Evolutionary conservation across 2,888 invertebrate genomes (phyloP).

Genomic region (Cerastis leucographa): DNA sequence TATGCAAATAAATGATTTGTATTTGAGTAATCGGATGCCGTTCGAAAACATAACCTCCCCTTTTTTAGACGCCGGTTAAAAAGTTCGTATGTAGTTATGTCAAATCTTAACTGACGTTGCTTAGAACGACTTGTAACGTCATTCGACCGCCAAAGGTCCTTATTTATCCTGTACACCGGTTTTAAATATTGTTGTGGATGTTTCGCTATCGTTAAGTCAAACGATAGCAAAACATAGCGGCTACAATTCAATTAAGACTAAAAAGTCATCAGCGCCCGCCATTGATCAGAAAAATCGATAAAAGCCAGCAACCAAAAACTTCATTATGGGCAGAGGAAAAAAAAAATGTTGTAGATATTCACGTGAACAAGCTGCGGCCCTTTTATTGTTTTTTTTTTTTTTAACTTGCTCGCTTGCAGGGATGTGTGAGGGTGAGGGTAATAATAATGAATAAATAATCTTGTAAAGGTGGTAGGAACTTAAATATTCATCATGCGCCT

Average conservation of each 20-base stretch:
- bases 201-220: too few species aligned
- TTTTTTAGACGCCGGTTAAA: too few species aligned
- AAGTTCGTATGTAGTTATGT: background rate
- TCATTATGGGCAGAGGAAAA: conserved; percentile 5
- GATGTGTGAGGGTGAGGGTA: background rate
- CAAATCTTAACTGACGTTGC: background rate
- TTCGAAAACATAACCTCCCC: too few species aligned
- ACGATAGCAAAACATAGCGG: background rate
- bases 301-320: conserved; percentile 38
- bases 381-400: background rate
- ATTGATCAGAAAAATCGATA: conserved; percentile 37
- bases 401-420: background rate
- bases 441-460: background rate
- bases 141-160: too few species aligned
- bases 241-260: conserved; percentile 9
- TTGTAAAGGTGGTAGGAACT: background rate
- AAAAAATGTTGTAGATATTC: background rate
- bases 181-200: background rate
- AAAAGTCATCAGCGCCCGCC: conserved; percentile 3
- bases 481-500: too few species aligned
- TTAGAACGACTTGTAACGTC: too few species aligned
- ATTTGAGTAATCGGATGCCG: too few species aligned
- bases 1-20: too few species aligned
- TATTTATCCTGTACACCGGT: background rate
- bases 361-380: background rate